These are phyloP conservation scores for Mormyrus proboscirostris DNA, from an alignment of 2,797 vertebrate genomes.

Conservation along the genomic window DNA sequence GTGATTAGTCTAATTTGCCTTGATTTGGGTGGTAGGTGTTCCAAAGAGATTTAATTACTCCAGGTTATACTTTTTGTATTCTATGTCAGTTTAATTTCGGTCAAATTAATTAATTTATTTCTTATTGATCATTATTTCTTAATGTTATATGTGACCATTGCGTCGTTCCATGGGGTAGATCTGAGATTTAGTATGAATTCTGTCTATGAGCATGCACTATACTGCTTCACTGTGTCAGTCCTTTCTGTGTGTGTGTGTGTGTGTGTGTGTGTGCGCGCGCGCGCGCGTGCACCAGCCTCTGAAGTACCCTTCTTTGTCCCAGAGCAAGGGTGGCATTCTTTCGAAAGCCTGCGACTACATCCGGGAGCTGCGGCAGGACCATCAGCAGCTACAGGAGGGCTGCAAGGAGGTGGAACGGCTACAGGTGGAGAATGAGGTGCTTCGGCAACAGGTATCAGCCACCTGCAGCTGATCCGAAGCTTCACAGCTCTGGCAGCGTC, in stretches of 20 bases:
- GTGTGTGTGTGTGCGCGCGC: background rate
- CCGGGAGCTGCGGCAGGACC: conserved; percentile 76
- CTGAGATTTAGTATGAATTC: background rate
- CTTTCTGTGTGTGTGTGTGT: background rate
- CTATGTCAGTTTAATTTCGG: background rate
- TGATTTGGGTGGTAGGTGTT: background rate
- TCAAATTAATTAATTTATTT: background rate
- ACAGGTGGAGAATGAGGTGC: conserved; percentile 80
- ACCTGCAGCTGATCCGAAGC: background rate
- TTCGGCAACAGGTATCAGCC: conserved; percentile 75
- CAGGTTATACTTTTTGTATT: background rate
- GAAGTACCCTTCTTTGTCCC: background rate
- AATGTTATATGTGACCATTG: background rate
- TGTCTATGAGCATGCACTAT: background rate
- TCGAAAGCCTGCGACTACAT: conserved; percentile 92
- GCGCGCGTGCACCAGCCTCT: background rate
- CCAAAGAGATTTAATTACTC: background rate
- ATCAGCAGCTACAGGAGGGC: conserved; percentile 79
- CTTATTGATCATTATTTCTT: background rate
- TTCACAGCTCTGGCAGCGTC: background rate
- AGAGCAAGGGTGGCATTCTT: conserved; percentile 90
- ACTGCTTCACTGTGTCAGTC: background rate
- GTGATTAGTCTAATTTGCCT: background rate
- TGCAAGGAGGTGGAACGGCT: conserved; percentile 79
- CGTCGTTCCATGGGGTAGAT: background rate